These are phyloP conservation scores for Spea hammondii DNA, from an alignment of 2,797 vertebrate genomes.

Conservation along the genomic window DNA sequence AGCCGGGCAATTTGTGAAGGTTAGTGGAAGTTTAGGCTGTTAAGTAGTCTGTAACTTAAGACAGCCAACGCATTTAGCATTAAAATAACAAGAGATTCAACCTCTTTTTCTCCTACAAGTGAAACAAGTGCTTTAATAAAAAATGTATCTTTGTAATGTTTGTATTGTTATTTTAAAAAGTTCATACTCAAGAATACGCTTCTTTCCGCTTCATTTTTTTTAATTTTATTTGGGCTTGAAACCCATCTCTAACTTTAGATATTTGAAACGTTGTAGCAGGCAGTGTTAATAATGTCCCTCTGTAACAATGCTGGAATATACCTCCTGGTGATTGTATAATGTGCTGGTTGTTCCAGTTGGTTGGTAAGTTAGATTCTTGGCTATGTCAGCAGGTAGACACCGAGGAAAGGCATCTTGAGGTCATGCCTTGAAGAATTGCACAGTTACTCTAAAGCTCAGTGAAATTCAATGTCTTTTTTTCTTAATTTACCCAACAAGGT, in stretches of 20 bases:
- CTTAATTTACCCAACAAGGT: constrained; percentile 61
- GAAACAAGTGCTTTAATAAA: no score
- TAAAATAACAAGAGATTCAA: background rate
- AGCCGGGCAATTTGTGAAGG: constrained; percentile 37
- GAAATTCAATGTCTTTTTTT: constrained; percentile 53
- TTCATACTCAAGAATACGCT: no score
- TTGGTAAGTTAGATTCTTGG: constrained; percentile 59
- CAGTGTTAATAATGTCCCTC: constrained; percentile 9
- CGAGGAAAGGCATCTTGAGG: constrained; percentile 61
- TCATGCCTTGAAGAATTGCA: constrained; percentile 56
- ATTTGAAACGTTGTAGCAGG: background rate
- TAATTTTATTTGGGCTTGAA: background rate
- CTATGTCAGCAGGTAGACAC: constrained; percentile 59
- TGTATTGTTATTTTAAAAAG: no score
- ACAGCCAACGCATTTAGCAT: constrained; percentile 10
- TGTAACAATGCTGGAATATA: background rate
- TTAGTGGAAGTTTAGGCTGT: constrained; percentile 27
- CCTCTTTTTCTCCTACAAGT: background rate
- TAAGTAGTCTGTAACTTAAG: constrained; percentile 23
- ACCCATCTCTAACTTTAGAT: constrained; percentile 1
- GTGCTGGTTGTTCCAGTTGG: constrained; percentile 62
- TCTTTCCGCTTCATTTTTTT: no score
- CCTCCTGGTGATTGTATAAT: constrained; percentile 40
- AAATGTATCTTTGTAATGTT: no score
- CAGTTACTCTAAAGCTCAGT: constrained; percentile 51